These are phyloP conservation scores for Sinocyclocheilus rhinocerous DNA, from an alignment of 2,113 vertebrate species.

Conservation along the genomic window DNA sequence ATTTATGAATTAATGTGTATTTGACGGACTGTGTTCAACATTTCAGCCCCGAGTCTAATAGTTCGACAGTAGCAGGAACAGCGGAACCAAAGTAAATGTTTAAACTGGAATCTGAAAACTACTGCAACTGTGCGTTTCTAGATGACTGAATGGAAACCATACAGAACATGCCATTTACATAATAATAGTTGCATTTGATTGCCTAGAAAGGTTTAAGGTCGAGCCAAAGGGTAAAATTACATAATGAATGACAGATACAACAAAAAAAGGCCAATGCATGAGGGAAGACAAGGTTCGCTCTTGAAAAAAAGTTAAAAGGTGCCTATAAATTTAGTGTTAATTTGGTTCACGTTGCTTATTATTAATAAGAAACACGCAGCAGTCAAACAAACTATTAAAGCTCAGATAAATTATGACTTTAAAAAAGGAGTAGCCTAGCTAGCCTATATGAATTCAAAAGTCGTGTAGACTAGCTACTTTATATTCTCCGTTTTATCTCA, in stretches of 20 bases:
- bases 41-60: not conserved
- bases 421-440: not conserved
- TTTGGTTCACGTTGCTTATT: not conserved
- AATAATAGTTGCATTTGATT: not conserved
- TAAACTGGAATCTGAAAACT: slow-evolving; percentile 5
- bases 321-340: not conserved
- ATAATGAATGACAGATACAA: not conserved
- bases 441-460: not conserved
- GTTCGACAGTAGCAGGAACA: not conserved
- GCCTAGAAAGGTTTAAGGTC: not conserved
- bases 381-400: not conserved
- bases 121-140: not conserved
- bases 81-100: slow-evolving; percentile 10
- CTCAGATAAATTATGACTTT: not conserved
- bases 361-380: not conserved
- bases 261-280: not conserved
- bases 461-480: no score
- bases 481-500: not conserved
- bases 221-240: not conserved
- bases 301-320: not conserved
- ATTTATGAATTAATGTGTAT: not conserved
- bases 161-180: not conserved
- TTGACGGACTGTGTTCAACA: not conserved
- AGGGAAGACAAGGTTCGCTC: not conserved
- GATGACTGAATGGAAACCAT: not conserved